Base-by-base conservation (phyloP, 2,888 invertebrate genomes). In the Orthonevra nobilis region DNA sequence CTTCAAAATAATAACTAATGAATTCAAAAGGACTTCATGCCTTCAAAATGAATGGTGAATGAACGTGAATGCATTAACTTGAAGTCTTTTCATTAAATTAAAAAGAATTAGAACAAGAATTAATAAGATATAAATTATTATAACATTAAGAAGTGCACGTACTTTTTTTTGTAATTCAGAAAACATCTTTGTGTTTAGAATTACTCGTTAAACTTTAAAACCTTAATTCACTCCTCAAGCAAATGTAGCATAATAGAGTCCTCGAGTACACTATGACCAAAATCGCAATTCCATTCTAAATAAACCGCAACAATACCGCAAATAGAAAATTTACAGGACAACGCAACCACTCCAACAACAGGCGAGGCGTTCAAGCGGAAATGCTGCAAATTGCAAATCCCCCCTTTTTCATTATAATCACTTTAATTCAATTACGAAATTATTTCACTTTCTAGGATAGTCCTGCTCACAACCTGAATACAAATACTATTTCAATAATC, bases 381-480 rank as follows among this genome's bases (percentile, higher is more conserved):
- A 61, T 44, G 20, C 26, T 61, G 69, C 74, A 74, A 75, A 75
- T n/a, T 75, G 70, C 70, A 77, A 79, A 73, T 79, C 79, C 54
- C 42, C 5, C 5, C n/a, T n/a, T n/a, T 54, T 73, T 79, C 66
- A 79, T 73, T 79, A 73, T 72, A 73, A 73, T 79, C 72, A 66
- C 73, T 79, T 79, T 48, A 79, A 79, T 79, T 73, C 68, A 79
- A 79, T 79, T 79, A 73, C 66, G 23, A 23, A 40, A 68, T 73
- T 66, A 73, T 66, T 72, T 66, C 56, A 72, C 60, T 70, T 28
- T 46, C 68, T 46, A 68, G 68, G 26, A 60, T 19, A 36, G 34
- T 23, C 36, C 36, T 17, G 1, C 12, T 10, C 32, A 50, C 15
- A 6, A 20, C 7, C 32, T 14, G 36, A 52, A 40, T 52, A 42